Percentiles rank a stretch among this genome's conserved stretches.
phyloP scores from a whole-genome alignment of 1,140 invertebrate species.

The Drosophila orena region DNA sequence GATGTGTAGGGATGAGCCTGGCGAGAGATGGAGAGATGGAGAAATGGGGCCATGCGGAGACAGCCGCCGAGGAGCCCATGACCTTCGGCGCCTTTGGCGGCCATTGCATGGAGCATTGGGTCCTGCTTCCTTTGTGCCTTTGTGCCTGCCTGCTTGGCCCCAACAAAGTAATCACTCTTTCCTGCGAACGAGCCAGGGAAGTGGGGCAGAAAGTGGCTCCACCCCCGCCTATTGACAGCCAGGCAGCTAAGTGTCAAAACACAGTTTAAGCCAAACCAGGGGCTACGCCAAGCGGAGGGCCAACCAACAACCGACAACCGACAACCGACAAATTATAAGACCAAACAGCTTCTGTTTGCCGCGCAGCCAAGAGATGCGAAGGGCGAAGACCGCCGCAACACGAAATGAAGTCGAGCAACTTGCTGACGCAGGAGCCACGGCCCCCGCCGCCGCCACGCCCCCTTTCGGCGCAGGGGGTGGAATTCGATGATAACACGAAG shows the following conservation, averaged over 20 bases:
- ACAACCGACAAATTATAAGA: constrained; percentile 53
- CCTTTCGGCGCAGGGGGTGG: background rate
- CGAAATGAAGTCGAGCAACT: constrained; percentile 39
- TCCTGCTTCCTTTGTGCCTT: constrained; percentile 8
- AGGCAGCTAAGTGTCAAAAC: constrained; percentile 67
- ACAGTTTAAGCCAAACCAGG: constrained; percentile 54
- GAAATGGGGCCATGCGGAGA: background rate
- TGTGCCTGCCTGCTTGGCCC: constrained; percentile 5
- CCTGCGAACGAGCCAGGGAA: constrained; percentile 4
- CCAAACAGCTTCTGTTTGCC: constrained; percentile 30
- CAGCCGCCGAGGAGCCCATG: constrained; percentile 44
- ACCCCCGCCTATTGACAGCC: constrained; percentile 64
- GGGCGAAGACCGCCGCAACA: constrained; percentile 12
- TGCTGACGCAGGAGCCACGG: constrained; percentile 35
- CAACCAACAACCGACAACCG: constrained; percentile 1
- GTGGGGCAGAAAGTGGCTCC: background rate
- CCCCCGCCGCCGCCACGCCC: background rate
- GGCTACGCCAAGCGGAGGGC: background rate
- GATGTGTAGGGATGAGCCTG: background rate
- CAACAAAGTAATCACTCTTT: constrained; percentile 72
- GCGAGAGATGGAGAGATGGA: too few relatives aligned
- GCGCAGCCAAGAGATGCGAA: constrained; percentile 20
- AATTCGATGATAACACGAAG: constrained; percentile 48
- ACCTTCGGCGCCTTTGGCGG: constrained; percentile 75
- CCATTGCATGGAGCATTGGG: constrained; percentile 37